Conservation (phyloP, 2,113 vertebrate genomes). For the Clarias gariepinus region DNA sequence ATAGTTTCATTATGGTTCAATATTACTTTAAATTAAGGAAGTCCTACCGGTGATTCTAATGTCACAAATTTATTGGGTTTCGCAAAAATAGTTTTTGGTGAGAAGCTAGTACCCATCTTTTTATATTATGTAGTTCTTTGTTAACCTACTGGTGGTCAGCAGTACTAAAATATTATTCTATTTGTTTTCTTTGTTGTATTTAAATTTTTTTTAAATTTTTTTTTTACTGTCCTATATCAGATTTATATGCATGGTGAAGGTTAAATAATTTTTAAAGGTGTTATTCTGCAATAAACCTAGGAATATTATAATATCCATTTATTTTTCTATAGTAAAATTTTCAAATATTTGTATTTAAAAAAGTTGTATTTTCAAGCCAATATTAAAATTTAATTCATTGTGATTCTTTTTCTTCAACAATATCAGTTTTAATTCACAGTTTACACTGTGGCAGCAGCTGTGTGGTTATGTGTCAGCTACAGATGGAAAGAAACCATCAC, state of each 20-base stretch:
- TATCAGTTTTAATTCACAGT: background rate
- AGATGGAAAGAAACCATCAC: too few relatives aligned
- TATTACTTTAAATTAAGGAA: too few relatives aligned
- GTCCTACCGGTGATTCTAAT: background rate
- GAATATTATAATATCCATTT: conserved; percentile 57
- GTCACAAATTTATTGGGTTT: background rate
- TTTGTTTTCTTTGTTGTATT: too few relatives aligned
- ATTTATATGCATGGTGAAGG: background rate
- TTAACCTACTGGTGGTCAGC: background rate
- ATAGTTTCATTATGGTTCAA: too few relatives aligned
- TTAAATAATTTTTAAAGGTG: conserved; percentile 63
- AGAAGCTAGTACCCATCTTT: background rate
- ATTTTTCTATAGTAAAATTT: conserved; percentile 63
- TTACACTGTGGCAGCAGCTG: background rate
- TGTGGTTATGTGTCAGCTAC: background rate
- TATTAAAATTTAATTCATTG: background rate
- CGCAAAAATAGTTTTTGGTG: background rate
- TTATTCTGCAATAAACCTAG: conserved; percentile 68
- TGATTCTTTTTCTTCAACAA: too few relatives aligned
- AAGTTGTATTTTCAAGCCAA: background rate
- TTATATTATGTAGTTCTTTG: background rate
- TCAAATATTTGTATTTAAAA: background rate
- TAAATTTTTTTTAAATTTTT: too few relatives aligned
- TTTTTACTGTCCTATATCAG: too few relatives aligned
- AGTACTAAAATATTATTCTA: too few relatives aligned